Base-by-base conservation (phyloP, 2,888 invertebrate species). In the Agrotis exclamationis region DNA sequence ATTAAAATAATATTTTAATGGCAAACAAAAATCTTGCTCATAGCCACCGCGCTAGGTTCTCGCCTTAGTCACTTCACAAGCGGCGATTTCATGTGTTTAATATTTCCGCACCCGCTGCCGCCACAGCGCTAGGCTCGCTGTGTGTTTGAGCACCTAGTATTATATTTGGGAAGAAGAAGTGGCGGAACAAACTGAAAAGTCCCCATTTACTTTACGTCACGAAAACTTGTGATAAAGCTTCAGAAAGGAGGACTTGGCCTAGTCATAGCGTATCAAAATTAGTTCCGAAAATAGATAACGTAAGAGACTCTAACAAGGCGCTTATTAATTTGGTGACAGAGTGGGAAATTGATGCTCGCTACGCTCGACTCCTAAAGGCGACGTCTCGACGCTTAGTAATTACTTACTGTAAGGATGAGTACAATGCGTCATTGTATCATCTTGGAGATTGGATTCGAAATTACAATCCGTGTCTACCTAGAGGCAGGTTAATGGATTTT, bases 361-460 rank as follows among this genome's bases (percentile, higher is more conserved):
- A 11, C 48, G 18, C 16, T 39, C 39, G 39, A 11, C 11, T 13
- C 4, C 16, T 44, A 47, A 47, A 9, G 11, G n/a, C 20, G 18
- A 54, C 14, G 28, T 14, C 39, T 3, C n/a, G n/a, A 24, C 48
- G 65, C 22, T 47, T 44, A 64, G 59, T 76, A 70, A 76, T 76
- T 75, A 63, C 67, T 67, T 56, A 74, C 44, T 63, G 57, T 58
- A 47, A 58, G 73, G 33, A 44, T 7, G 63, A 57, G 20, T 51
- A 63, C 72, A 72, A 72, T 47, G 64, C 47, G 66, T 20, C 22
- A 56, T 65, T 65, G 47, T 54, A 59, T 20, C 48, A 45, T 54
- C 28, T 59, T 54, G 24, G 48, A 74, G 74, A 74, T 74, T 66
- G 48, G 67, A 74, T 74, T 54, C 14, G 9, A 56, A 60, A 60